These are phyloP conservation scores for Formica selysi DNA, from an alignment of 1,140 invertebrate species.

Conservation along the genomic window DNA sequence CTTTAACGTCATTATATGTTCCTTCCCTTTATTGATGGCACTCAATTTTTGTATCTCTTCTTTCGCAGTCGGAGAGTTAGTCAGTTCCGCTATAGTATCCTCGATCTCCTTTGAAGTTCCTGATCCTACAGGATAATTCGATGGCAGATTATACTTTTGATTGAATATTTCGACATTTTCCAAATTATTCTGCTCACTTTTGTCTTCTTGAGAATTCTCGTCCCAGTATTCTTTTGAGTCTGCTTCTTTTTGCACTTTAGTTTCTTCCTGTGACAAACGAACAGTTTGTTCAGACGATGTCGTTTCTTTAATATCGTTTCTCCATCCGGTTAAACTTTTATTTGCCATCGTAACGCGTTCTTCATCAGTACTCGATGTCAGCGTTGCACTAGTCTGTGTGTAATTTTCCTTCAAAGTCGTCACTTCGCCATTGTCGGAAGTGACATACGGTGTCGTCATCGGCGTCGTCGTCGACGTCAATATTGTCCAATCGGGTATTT, in stretches of 20 bases:
- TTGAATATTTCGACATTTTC: slow-evolving; percentile 15
- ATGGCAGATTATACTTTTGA: slow-evolving; percentile 23
- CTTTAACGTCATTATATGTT: slow-evolving; percentile 10
- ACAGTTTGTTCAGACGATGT: background rate
- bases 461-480: slow-evolving; percentile 48
- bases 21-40: background rate
- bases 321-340: slow-evolving; percentile 32
- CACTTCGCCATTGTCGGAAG: slow-evolving; percentile 49
- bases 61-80: background rate
- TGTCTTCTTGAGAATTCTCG: slow-evolving; percentile 23
- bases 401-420: slow-evolving; percentile 46
- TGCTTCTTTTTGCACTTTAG: background rate
- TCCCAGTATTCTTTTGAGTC: background rate
- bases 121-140: background rate
- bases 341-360: slow-evolving; percentile 18
- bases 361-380: slow-evolving; percentile 25
- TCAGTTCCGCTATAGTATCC: background rate
- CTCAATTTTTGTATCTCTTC: background rate
- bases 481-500: slow-evolving; percentile 64
- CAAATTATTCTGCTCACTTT: background rate
- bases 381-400: slow-evolving; percentile 6
- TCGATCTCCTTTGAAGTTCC: background rate
- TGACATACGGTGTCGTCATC: slow-evolving; percentile 21
- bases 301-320: background rate
- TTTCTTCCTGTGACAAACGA: background rate